Base-by-base conservation (phyloP, 1,140 invertebrate species). In the Drosophila kanapiae region DNA sequence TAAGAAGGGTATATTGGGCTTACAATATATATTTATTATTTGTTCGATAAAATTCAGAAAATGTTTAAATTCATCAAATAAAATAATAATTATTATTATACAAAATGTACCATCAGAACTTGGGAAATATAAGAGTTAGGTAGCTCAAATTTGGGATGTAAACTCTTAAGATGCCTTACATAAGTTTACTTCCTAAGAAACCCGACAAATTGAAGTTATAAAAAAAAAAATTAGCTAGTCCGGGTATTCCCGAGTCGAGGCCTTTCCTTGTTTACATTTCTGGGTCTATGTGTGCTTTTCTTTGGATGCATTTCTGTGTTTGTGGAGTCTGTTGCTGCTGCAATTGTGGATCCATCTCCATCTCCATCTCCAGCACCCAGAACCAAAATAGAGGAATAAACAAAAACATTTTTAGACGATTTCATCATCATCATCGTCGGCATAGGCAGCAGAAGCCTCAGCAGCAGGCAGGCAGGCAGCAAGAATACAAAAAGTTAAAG, bases 331-430 rank as follows among this genome's bases (percentile, higher is more conserved):
- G 37, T 11, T 48, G 5, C 13, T 16, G 72, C 74, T 53, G 72
- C 74, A 75, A 53, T 65, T 64, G 45, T 27, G 29, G 40, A 53
- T 49, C 16, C 40, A 53, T 42, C 6, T 33, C 38, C 49, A 37
- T 23, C 53, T 38, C 33, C 53, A 56, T 18, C 18, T n/a, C 16
- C 48, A 10, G 7, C 11, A 6, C 14, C 33, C 16, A 47, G n/a
- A 58, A 58, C 62, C 56, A 64, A 61, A 49, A 77, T 61, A 71
- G 37, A 59, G 54, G 53, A 63, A 68, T 87, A 85, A 85, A 87
- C 83, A 85, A 83, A 64, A 72, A 65, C 72, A 88, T 88, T 86
- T 82, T 87, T 82, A 85, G 82, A 54, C 38, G 45, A 87, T 82
- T 86, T 79, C 58, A 82, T 82, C 64, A 71, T 81, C 61, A 70